These are phyloP conservation scores for Dusona sp. DNA, from an alignment of 2,888 invertebrate species.

Conservation along the genomic window DNA sequence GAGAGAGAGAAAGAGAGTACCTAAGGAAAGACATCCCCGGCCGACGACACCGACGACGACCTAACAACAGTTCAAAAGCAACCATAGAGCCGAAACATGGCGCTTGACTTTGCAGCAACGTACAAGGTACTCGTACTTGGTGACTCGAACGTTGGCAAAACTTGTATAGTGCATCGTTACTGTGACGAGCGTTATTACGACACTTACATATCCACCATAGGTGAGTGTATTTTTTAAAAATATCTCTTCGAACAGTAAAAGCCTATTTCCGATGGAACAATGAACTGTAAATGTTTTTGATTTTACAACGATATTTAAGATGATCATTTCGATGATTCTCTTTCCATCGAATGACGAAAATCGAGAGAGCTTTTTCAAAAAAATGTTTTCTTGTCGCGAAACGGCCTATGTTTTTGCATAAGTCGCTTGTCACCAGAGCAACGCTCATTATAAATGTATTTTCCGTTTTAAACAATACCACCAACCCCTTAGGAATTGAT, in stretches of 20 bases:
- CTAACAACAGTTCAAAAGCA: slow-evolving; percentile 79
- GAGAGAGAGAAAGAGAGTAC: slow-evolving; percentile 46
- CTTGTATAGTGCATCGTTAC: slow-evolving; percentile 95
- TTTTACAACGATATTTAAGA: background rate
- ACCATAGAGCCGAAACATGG: slow-evolving; percentile 86
- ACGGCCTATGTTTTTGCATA: background rate
- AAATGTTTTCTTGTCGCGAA: background rate
- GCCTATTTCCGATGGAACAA: background rate
- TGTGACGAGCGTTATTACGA: slow-evolving; percentile 96
- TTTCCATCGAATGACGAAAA: background rate
- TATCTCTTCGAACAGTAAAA: background rate
- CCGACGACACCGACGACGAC: slow-evolving; percentile 79
- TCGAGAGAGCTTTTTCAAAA: too few species aligned
- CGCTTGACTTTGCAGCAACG: slow-evolving; percentile 94
- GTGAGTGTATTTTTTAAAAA: slow-evolving; percentile 86
- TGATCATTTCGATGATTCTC: background rate
- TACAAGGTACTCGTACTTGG: slow-evolving; percentile 95
- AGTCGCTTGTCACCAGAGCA: slow-evolving; percentile 10
- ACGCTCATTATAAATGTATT: slow-evolving; percentile 51
- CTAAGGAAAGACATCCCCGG: slow-evolving; percentile 73
- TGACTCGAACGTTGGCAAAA: slow-evolving; percentile 96
- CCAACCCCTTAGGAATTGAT: slow-evolving; percentile 90
- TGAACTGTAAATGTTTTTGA: background rate
- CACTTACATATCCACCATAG: slow-evolving; percentile 96
- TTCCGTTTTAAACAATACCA: slow-evolving; percentile 37